Evolutionary conservation across 2,113 vertebrate genomes (phyloP), one percentile per base, ranked within the genome.

Genomic region (Pomatorhinus ruficollis): DNA sequence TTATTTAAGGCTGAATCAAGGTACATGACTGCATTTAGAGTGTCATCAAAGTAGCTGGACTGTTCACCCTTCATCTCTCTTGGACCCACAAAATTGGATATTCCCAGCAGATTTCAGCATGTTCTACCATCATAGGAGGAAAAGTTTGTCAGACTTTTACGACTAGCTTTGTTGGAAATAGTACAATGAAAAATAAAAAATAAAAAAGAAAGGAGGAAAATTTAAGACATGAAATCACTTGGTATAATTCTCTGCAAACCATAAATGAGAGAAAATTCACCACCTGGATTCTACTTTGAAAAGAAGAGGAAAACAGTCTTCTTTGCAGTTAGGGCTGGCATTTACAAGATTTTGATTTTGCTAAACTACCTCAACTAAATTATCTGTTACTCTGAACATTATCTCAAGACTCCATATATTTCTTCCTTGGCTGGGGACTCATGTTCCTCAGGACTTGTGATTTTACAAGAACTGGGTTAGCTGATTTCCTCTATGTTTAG

Each of bases 1-100:
- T 40, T 69, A 1, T 53, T 49, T 42, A 53, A 80, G 6, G 25
- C 10, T 65, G 23, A 74, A 54, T 45, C 7, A 50, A n/a, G 20
- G 25, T 45, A 8, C 15, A 27, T 19, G 4, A 17, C 17, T 53
- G 10, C 14, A 63, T 50, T 53, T 49, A 74, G 4, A 23, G 4
- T 8, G 4, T 14, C 24, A 39, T 27, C 11, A 31, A 31, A 83
- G 11, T 30, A 83, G 37, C 4, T 44, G 33, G 27, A 16, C 9
- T 60, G 15, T 22, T 47, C 24, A 65, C 10, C 20, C 3, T 39
- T 45, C 44, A 23, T 14, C 6, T n/a, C 2, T 25, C 21, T 63
- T 2, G 0, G 14, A 22, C 6, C 11, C 22, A 33, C 31, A 69
- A 35, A 66, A 47, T 0, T 21, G 11, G 44, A 31, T 24, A 8